These are phyloP conservation scores for Gisinianus flammeolus DNA, from an alignment of 2,888 invertebrate species.

Conservation along the genomic window DNA sequence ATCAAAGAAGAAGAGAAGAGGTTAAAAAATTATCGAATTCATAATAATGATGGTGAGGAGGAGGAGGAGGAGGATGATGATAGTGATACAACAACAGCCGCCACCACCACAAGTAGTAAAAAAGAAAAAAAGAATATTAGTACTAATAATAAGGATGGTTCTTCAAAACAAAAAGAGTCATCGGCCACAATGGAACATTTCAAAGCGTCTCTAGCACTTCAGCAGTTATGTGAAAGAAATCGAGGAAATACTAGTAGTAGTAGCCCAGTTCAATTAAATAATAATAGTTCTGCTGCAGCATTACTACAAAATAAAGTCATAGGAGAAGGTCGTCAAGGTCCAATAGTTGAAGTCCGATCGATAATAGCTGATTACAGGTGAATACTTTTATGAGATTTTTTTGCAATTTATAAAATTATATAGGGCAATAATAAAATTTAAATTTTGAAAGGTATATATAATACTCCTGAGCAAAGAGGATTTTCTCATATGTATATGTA, in stretches of 20 bases:
- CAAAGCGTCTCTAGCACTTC: constrained; percentile 51
- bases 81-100: not conserved
- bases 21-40: constrained; percentile 17
- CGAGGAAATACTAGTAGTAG: not conserved
- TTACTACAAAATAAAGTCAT: constrained; percentile 66
- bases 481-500: no score
- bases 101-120: not conserved
- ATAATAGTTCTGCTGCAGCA: not conserved
- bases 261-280: constrained; percentile 2
- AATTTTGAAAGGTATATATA: not conserved
- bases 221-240: constrained; percentile 54
- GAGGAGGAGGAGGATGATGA: not conserved
- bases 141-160: not conserved
- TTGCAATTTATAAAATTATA: not conserved
- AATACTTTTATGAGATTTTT: not conserved
- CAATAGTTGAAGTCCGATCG: constrained; percentile 80
- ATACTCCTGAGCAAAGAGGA: no score
- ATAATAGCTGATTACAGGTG: constrained; percentile 62
- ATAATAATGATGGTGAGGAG: not conserved
- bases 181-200: constrained; percentile 20
- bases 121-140: not conserved
- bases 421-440: no score
- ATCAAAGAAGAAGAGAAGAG: constrained; percentile 41
- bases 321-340: constrained; percentile 74
- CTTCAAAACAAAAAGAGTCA: not conserved